Conservation (phyloP, 2,797 vertebrate genomes). For the Ptychadena robeensis region DNA sequence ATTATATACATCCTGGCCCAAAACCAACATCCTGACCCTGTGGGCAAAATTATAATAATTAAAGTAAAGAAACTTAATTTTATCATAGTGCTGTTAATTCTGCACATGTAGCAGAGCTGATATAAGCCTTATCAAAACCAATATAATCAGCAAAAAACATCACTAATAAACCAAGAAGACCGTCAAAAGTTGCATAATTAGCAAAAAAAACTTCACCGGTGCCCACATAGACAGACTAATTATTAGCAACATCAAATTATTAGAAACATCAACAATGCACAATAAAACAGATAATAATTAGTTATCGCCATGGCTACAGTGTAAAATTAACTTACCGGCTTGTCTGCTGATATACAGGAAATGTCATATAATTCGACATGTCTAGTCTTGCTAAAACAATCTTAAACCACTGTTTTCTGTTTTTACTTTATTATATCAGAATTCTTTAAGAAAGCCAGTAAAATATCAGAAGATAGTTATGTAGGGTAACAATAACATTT, state of each 20-base stretch:
- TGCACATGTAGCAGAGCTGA: background rate
- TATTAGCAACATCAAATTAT: slow-evolving; percentile 8
- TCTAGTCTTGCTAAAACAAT: background rate
- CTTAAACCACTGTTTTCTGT: background rate
- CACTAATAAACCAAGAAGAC: background rate
- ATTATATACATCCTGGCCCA: background rate
- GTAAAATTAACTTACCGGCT: background rate
- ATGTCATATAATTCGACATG: background rate
- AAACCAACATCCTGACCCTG: background rate
- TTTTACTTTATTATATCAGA: too few relatives aligned
- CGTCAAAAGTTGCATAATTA: background rate
- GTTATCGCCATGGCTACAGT: slow-evolving; percentile 4
- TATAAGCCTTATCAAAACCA: background rate
- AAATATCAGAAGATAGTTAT: too few relatives aligned
- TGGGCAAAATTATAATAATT: background rate
- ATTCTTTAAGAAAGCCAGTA: too few relatives aligned
- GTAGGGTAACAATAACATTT: too few relatives aligned
- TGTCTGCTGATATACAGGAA: background rate
- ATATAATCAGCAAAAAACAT: slow-evolving; percentile 11
- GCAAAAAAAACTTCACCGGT: background rate
- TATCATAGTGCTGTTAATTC: background rate
- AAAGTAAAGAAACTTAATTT: background rate
- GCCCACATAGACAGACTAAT: background rate
- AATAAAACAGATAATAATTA: slow-evolving; percentile 9
- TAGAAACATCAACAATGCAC: background rate